Conservation (phyloP, 2,888 invertebrate genomes). For the Drosophila antonietae region DNA sequence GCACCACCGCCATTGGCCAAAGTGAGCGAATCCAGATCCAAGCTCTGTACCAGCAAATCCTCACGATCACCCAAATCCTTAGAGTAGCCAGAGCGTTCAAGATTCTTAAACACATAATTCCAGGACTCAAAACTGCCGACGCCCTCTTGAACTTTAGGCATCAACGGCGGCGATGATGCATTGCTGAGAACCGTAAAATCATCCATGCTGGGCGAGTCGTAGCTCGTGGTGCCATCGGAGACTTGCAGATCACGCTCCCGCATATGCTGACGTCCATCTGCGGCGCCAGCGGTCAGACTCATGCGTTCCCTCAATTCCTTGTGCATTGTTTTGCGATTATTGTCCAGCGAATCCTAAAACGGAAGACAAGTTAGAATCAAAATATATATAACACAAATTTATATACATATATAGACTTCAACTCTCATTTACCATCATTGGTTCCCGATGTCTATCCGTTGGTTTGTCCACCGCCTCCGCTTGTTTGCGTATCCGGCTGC, state of each 20-base stretch:
- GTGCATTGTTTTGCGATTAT: constrained; percentile 72
- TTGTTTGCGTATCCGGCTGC: constrained; percentile 51
- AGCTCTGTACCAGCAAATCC: constrained; percentile 86
- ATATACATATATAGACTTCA: too few relatives aligned
- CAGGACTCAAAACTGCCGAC: constrained; percentile 90
- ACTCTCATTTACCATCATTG: constrained; percentile 60
- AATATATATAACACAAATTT: too few relatives aligned
- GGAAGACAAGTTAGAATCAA: not conserved
- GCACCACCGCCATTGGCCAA: constrained; percentile 66
- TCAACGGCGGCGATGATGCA: constrained; percentile 72
- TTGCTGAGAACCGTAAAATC: constrained; percentile 64
- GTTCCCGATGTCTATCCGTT: constrained; percentile 58
- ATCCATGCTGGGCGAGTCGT: constrained; percentile 76
- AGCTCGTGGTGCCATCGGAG: constrained; percentile 70
- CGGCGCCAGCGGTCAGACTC: constrained; percentile 46
- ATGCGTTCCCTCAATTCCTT: constrained; percentile 78
- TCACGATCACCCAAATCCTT: constrained; percentile 89
- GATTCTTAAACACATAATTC: constrained; percentile 92
- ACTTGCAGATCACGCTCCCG: constrained; percentile 64
- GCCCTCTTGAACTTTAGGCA: constrained; percentile 87
- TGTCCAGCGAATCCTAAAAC: constrained; percentile 65
- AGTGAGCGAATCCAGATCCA: constrained; percentile 82
- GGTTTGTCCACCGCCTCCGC: constrained; percentile 48
- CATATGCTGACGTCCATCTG: constrained; percentile 43
- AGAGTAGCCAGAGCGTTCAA: constrained; percentile 90